Base-by-base conservation (phyloP, 1,140 invertebrate species). In the Polypedilum vanderplanki region DNA sequence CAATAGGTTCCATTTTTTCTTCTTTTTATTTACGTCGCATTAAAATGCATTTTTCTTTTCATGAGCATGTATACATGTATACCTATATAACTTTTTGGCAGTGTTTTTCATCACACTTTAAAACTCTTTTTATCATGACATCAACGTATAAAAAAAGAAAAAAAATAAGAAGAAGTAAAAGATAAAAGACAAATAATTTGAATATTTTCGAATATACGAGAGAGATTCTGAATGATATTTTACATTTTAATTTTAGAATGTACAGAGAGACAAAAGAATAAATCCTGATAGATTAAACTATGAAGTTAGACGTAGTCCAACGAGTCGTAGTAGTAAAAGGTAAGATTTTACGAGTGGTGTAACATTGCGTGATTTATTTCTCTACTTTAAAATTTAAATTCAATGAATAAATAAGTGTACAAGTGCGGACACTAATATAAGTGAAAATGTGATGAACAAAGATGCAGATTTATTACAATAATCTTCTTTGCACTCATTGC, bases 1-100 rank as follows among this genome's bases (percentile, higher is more conserved):
- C 46, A 57, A 57, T 70, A 18, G 15, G 65, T 70, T 70, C 65
- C 65, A 70, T 70, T 18, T 70, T 9, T 70, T 70, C 17, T 70
- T 70, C 20, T 70, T 70, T 18, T 70, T 70, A 70, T 70, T 20
- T 70, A 70, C 65, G 65, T 70, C 65, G 65, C 65, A 70, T 57
- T 57, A n/a, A 12, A 70, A 70, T 70, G 65, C 65, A 70, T 22
- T 70, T 70, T 70, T 18, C 10, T 70, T 5, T 70, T 22, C 15
- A 12, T 12, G 15, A 4, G 46, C 10, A 57, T 15, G 15, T 57
- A 57, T 33, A 33, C 24, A 33, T 33, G 24, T 33, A 33, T 33
- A 33, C 24, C 24, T 33, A 33, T 57, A 57, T 57, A n/a, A n/a
- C 46, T n/a, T 57, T 57, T 12, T 57, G 46, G 46, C 46, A 57